Conservation (phyloP, 1,140 invertebrate genomes). For the Zophobas atratus region DNA sequence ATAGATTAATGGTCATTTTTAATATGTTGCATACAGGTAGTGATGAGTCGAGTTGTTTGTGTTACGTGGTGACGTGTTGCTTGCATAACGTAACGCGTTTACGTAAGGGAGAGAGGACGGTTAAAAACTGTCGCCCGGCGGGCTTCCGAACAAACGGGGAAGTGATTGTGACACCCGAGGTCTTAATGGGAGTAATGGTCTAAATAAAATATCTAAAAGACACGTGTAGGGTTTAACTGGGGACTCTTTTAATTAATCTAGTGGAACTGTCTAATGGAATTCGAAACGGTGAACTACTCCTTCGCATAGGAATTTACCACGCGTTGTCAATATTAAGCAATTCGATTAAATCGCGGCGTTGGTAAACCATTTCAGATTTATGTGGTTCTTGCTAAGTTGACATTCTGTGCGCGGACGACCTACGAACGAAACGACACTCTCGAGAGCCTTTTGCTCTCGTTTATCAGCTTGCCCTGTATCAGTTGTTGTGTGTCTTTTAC, state of each 20-base stretch:
- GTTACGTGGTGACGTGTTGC: no score
- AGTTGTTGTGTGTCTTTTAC: constrained; percentile 47
- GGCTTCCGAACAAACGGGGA: neutral
- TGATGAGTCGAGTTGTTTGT: no score
- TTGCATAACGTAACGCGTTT: no score
- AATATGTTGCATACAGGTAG: no score
- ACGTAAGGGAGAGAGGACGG: neutral
- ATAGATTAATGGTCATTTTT: no score
- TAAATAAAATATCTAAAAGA: constrained; percentile 40
- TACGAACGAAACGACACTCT: constrained; percentile 51
- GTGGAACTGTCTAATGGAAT: constrained; percentile 47
- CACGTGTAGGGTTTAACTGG: constrained; percentile 20
- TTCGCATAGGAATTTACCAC: constrained; percentile 54
- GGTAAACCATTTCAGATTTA: constrained; percentile 54
- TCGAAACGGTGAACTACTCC: constrained; percentile 47
- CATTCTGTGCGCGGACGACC: constrained; percentile 50
- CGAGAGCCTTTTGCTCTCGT: constrained; percentile 51
- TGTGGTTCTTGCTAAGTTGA: constrained; percentile 50
- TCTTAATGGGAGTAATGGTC: constrained; percentile 16
- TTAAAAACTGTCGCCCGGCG: neutral
- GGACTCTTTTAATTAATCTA: constrained; percentile 49
- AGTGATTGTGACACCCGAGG: neutral
- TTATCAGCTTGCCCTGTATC: constrained; percentile 50
- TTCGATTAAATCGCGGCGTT: constrained; percentile 57
- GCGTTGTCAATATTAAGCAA: constrained; percentile 59